These are phyloP conservation scores for Artibeus jamaicensis DNA, from an alignment of 2,797 vertebrate species.

Conservation along the genomic window DNA sequence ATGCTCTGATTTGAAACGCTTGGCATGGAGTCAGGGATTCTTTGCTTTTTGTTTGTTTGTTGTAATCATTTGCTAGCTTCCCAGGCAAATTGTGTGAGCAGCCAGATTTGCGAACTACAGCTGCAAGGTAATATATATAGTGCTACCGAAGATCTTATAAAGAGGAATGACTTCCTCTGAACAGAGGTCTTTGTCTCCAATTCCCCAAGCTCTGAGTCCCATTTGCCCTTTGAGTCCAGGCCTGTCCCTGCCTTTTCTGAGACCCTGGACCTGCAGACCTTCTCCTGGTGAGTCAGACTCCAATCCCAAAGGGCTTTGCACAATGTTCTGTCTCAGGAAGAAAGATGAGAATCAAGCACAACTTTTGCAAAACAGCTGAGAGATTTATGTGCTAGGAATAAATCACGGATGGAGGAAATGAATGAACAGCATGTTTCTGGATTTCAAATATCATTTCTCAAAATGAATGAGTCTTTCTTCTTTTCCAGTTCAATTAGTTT, in stretches of 20 bases:
- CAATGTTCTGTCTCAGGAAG: background rate
- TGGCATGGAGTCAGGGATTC: background rate
- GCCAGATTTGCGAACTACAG: background rate
- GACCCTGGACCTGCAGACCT: background rate
- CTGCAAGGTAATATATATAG: background rate
- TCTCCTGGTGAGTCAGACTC: background rate
- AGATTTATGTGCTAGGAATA: slow-evolving; percentile 52
- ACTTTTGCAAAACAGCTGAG: background rate
- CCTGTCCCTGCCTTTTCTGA: background rate
- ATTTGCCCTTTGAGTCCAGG: background rate
- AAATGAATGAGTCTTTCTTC: slow-evolving; percentile 59
- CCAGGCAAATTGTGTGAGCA: background rate
- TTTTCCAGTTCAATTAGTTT: slow-evolving; percentile 58
- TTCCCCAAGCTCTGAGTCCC: background rate
- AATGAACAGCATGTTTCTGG: slow-evolving; percentile 34
- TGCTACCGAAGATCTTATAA: background rate
- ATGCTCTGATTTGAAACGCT: background rate
- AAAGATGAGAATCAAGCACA: background rate
- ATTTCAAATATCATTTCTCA: slow-evolving; percentile 39
- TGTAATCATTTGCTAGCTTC: background rate
- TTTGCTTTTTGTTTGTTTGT: background rate
- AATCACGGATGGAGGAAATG: slow-evolving; percentile 8
- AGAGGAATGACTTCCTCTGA: background rate
- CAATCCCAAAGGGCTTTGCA: background rate
- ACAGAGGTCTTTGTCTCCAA: background rate